Percentiles rank a stretch among this genome's conserved stretches.
These are phyloP conservation scores for Apeira syringaria DNA, from an alignment of 2,888 invertebrate genomes.

Conservation along the genomic window DNA sequence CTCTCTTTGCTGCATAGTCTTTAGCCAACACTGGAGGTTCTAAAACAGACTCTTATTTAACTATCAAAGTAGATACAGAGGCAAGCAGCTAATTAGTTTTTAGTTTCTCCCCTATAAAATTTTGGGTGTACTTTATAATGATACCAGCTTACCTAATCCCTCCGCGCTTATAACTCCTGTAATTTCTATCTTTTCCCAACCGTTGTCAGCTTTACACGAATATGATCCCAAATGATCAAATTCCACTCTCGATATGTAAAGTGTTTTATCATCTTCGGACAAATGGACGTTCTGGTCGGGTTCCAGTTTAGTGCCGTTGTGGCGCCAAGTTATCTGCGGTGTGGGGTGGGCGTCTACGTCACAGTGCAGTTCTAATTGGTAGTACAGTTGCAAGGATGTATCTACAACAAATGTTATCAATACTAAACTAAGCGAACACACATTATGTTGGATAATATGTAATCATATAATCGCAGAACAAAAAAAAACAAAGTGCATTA, in stretches of 20 bases:
- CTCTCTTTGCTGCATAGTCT: conserved; percentile 30
- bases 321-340: conserved; percentile 51
- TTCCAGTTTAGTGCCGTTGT: conserved; percentile 52
- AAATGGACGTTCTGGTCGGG: conserved; percentile 37
- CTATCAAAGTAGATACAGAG: too few species aligned
- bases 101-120: too few species aligned
- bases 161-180: conserved; percentile 51
- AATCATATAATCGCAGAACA: too few species aligned
- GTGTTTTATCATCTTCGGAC: conserved; percentile 40
- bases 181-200: conserved; percentile 51
- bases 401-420: too few species aligned
- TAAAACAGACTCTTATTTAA: conserved; percentile 33
- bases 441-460: too few species aligned
- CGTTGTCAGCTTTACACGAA: conserved; percentile 78
- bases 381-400: conserved; percentile 52
- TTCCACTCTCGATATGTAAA: conserved; percentile 52
- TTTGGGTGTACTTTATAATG: too few species aligned
- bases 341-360: conserved; percentile 49
- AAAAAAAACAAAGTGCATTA: too few species aligned
- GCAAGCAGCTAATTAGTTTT: too few species aligned
- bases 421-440: too few species aligned
- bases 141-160: conserved; percentile 68
- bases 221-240: conserved; percentile 73
- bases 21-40: conserved; percentile 57
- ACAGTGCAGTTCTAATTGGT: conserved; percentile 51